A percentile compares a stretch with the other conserved stretches of the same genome.
These are phyloP conservation scores for Drosophila monieri DNA, from an alignment of 2,888 invertebrate genomes.

Conservation along the genomic window DNA sequence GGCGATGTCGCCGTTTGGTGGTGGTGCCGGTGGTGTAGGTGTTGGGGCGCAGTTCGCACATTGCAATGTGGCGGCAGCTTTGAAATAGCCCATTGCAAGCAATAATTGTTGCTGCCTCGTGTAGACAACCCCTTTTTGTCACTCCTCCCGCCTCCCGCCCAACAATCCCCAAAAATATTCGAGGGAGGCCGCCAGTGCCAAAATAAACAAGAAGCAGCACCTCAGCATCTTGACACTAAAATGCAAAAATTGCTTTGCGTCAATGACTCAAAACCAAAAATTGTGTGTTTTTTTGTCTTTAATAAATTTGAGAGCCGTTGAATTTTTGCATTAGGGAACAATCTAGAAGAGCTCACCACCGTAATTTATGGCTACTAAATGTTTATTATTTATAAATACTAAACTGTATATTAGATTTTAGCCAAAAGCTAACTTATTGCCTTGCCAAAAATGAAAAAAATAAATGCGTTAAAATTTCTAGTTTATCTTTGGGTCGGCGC, in stretches of 20 bases:
- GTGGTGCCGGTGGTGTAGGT: constrained; percentile 18
- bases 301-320: constrained; percentile 37
- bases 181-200: constrained; percentile 36
- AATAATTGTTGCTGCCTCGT: constrained; percentile 79
- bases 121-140: constrained; percentile 15
- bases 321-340: constrained; percentile 19
- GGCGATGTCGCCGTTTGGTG: constrained; percentile 18
- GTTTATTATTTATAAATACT: constrained; percentile 18
- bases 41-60: constrained; percentile 36
- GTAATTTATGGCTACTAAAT: constrained; percentile 42
- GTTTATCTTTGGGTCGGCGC: constrained; percentile 5
- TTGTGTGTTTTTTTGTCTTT: constrained; percentile 48
- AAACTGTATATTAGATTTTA: constrained; percentile 16
- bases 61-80: constrained; percentile 33
- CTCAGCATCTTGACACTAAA: constrained; percentile 75
- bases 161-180: constrained; percentile 1
- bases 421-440: constrained; percentile 21
- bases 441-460: constrained; percentile 18
- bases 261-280: constrained; percentile 72
- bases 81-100: constrained; percentile 76
- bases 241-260: constrained; percentile 78
- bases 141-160: not conserved
- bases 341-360: constrained; percentile 36
- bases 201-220: constrained; percentile 30
- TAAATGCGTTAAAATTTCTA: constrained; percentile 36